A percentile compares a stretch with the other conserved stretches of the same genome.
Evolutionary conservation across 1,140 invertebrate species (phyloP).

Genomic region (Lepidurus arcticus): DNA sequence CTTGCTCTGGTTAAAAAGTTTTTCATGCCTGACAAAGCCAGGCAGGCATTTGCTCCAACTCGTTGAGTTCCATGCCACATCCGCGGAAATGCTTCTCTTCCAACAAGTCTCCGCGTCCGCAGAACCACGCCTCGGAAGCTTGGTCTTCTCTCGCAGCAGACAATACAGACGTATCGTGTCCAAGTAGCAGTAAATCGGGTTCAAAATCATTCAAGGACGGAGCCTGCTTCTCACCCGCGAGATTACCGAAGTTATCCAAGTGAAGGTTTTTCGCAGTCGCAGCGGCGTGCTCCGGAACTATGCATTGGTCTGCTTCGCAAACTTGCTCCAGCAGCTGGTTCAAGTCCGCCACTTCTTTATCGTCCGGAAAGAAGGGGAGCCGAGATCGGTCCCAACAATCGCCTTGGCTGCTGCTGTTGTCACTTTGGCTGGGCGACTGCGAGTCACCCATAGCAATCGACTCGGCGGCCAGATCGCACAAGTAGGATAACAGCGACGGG

Average conservation of each 20-base stretch:
- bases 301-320: not conserved
- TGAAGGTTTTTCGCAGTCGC: not conserved
- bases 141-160: not conserved
- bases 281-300: not conserved
- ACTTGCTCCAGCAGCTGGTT: not conserved
- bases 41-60: slow-evolving; percentile 5
- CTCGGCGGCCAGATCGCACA: not conserved
- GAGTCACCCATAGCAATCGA: not conserved
- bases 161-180: not conserved
- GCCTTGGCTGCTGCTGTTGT: not conserved
- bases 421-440: not conserved
- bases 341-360: not conserved
- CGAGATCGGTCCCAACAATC: not conserved
- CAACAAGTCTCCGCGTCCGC: not conserved
- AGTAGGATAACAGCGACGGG: not conserved
- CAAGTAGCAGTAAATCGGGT: not conserved
- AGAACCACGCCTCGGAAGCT: not conserved
- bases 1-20: not conserved
- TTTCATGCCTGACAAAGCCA: not conserved
- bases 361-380: not conserved
- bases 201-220: not conserved
- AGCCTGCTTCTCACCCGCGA: not conserved
- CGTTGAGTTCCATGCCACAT: not conserved
- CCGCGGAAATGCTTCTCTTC: not conserved
- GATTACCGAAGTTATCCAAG: not conserved